Base-by-base conservation (phyloP, 2,113 vertebrate genomes). In the Boulengeromyrus knoepffleri region DNA sequence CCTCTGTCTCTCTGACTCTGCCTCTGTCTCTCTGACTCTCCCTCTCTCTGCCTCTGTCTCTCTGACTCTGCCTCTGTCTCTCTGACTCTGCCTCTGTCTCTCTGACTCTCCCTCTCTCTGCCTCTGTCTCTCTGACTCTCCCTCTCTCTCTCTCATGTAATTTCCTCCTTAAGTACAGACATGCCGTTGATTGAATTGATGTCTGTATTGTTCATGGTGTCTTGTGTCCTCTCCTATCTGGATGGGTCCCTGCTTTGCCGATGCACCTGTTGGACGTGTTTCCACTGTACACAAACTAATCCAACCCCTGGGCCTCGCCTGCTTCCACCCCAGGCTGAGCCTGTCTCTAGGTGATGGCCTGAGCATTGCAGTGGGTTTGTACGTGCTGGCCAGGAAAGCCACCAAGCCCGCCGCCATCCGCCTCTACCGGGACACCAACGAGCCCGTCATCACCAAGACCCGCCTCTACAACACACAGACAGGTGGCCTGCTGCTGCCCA, bases 401-500 rank as follows among this genome's bases (percentile, higher is more conserved):
- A 46, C 89, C 84, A 99, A 96, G 92, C 97, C 97, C 0, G 0
- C 89, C 70, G 90, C 97, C 0, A 90, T 99, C 91, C 97, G 92
- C 91, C 97, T 99, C 47, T 98, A 97, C 94, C 96, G 97, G 87
- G 97, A 98, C 92, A 97, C 94, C 66, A 99, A 99, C 2, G 98
- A 99, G 90, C 96, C 95, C 0, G 96, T 99, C 90, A 97, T 95
- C 93, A 98, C 95, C 24, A 99, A 99, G 96, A 98, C 97, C 1
- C 97, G 98, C 62, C 97, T 93, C 3, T 99, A 98, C 93, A 97
- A 96, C 91, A 96, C 96, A 0, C 96, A 99, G 92, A 99, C 98
- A 0, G 99, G 98, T 88, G 97, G 98, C 89, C 96, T 99, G 93
- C 96, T 99, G 89, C 95, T 99, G 90, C 97, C 98, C 80, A 98